These are phyloP conservation scores for Perca flavescens DNA, from an alignment of 2,113 vertebrate species.

Conservation along the genomic window DNA sequence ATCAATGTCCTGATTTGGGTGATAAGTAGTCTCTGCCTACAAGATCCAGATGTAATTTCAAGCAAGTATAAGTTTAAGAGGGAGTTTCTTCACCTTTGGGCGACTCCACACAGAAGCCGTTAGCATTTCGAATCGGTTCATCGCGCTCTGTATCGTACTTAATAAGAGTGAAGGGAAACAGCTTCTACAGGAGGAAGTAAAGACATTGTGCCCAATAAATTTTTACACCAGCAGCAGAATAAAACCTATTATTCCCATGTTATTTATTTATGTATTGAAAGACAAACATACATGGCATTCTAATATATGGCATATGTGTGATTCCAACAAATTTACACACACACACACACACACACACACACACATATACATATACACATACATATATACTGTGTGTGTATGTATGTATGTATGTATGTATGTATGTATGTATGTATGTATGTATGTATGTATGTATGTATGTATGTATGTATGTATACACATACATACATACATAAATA, in stretches of 20 bases:
- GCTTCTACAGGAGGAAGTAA: slow-evolving; percentile 62
- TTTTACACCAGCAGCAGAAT: neutral
- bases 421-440: neutral
- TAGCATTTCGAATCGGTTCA: slow-evolving; percentile 84
- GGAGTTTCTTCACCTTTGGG: slow-evolving; percentile 84
- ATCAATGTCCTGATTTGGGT: neutral
- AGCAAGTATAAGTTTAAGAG: neutral
- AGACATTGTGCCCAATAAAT: neutral
- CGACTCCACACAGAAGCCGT: slow-evolving; percentile 87
- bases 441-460: neutral
- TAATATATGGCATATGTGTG: neutral
- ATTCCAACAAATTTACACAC: neutral
- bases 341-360: too few species aligned
- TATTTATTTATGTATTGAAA: neutral
- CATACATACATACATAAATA: too few species aligned
- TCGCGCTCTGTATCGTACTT: slow-evolving; percentile 89
- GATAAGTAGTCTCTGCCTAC: neutral
- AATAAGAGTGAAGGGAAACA: slow-evolving; percentile 85
- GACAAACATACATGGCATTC: neutral
- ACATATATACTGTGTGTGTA: neutral
- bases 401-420: neutral
- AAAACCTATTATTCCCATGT: neutral
- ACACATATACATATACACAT: neutral
- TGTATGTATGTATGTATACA: too few species aligned
- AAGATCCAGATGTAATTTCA: neutral